Evolutionary conservation across 2,113 vertebrate species (phyloP).

Genomic region (Pithys albifrons): DNA sequence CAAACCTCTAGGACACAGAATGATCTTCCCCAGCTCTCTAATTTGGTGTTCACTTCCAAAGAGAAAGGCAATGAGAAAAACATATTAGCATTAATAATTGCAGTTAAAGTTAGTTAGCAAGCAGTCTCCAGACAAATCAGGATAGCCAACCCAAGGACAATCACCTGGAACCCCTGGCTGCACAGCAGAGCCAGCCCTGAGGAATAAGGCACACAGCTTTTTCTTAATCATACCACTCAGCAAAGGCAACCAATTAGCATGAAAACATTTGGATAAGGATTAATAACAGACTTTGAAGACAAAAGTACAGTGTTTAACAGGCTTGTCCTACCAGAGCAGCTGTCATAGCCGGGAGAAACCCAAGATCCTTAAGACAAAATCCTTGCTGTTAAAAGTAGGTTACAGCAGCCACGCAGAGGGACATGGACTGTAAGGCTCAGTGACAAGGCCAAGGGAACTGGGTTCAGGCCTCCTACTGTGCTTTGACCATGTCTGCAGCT

Average conservation of each 20-base stretch:
- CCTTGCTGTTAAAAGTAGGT: background rate
- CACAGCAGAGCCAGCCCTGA: background rate
- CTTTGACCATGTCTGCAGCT: rapidly evolving
- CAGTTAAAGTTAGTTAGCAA: background rate
- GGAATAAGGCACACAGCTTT: background rate
- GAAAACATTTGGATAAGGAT: background rate
- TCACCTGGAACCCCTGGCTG: background rate
- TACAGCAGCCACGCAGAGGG: background rate
- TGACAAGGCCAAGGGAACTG: background rate
- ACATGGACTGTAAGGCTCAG: rapidly evolving
- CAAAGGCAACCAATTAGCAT: background rate
- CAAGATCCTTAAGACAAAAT: background rate
- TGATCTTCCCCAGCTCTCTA: background rate
- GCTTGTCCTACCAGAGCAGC: background rate
- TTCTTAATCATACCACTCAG: background rate
- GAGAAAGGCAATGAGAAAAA: background rate
- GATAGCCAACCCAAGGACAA: background rate
- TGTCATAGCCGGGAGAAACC: background rate
- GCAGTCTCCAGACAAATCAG: background rate
- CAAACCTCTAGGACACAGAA: background rate
- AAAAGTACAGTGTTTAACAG: background rate
- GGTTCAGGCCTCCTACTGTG: rapidly evolving
- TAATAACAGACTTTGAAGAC: background rate
- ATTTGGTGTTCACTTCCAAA: background rate
- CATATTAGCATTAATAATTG: background rate